phyloP scores from a whole-genome alignment of 1,140 invertebrate genomes.

The Meloidogyne exigua region DNA sequence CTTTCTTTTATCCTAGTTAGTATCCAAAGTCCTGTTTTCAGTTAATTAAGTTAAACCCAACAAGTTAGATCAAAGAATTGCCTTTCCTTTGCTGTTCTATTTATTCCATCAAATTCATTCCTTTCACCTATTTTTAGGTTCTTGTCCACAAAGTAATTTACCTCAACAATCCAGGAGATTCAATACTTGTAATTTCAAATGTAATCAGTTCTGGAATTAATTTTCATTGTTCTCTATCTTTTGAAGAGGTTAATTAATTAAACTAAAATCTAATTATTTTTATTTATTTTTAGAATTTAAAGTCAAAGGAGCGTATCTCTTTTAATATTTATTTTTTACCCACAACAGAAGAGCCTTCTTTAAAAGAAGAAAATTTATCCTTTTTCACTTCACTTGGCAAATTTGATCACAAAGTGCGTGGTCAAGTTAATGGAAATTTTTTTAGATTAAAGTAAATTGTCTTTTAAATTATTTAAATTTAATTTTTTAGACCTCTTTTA shows the following conservation, averaged over 20 bases:
- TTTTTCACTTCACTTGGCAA: constrained; percentile 88
- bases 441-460: constrained; percentile 40
- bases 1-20: no score
- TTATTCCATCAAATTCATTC: not conserved
- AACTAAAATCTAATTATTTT: constrained; percentile 4
- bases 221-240: constrained; percentile 39
- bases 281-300: constrained; percentile 27
- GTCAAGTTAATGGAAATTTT: constrained; percentile 42
- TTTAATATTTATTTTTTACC: constrained; percentile 42
- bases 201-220: constrained; percentile 29
- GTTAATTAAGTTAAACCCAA: no score
- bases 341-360: constrained; percentile 27
- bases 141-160: constrained; percentile 25
- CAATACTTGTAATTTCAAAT: constrained; percentile 27
- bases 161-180: constrained; percentile 22
- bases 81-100: no score
- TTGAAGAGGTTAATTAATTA: constrained; percentile 26
- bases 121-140: constrained; percentile 3
- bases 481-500: constrained; percentile 72
- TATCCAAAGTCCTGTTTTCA: no score
- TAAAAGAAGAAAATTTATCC: constrained; percentile 74
- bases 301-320: constrained; percentile 26
- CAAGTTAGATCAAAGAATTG: no score
- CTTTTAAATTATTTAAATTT: not conserved
- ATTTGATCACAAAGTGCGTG: constrained; percentile 75